Percentiles rank a stretch among this genome's conserved stretches.
These are phyloP conservation scores for Fissipunctia ypsillon DNA, from an alignment of 2,888 invertebrate genomes.

Conservation along the genomic window DNA sequence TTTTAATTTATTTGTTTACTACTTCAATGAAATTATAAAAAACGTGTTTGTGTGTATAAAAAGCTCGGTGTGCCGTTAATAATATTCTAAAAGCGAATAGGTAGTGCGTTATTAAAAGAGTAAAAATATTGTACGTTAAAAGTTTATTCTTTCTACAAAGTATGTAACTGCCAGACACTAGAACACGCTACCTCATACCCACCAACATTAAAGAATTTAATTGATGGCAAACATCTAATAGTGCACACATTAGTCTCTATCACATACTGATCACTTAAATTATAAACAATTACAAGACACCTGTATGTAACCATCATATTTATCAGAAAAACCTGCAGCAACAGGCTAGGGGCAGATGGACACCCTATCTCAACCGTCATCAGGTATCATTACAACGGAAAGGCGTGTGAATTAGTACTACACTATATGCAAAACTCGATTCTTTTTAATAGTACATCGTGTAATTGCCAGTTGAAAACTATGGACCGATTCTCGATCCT, in stretches of 20 bases:
- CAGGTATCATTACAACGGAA: conserved; percentile 52
- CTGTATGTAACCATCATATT: conserved; percentile 38
- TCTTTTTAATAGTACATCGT: conserved; percentile 34
- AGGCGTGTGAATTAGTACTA: conserved; percentile 40
- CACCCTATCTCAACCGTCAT: conserved; percentile 27
- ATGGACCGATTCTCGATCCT: conserved; percentile 47
- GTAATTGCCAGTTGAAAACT: conserved; percentile 52
- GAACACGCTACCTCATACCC: not conserved
- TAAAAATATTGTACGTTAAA: not conserved
- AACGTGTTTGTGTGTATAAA: too few species aligned
- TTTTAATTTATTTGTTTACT: too few species aligned
- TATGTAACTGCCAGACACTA: not conserved
- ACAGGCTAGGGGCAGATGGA: conserved; percentile 41
- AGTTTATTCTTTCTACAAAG: not conserved
- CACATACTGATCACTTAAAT: conserved; percentile 26
- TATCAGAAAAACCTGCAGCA: conserved; percentile 11
- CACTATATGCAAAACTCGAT: conserved; percentile 51
- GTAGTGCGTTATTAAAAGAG: too few species aligned
- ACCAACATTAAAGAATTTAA: conserved; percentile 15
- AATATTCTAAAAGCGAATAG: too few species aligned
- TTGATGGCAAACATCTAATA: conserved; percentile 35
- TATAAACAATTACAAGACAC: conserved; percentile 47
- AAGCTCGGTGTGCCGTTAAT: too few species aligned
- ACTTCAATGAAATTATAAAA: too few species aligned
- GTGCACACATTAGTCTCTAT: conserved; percentile 33